Conservation (phyloP, 2,888 invertebrate genomes). For the Elmis aenea region DNA sequence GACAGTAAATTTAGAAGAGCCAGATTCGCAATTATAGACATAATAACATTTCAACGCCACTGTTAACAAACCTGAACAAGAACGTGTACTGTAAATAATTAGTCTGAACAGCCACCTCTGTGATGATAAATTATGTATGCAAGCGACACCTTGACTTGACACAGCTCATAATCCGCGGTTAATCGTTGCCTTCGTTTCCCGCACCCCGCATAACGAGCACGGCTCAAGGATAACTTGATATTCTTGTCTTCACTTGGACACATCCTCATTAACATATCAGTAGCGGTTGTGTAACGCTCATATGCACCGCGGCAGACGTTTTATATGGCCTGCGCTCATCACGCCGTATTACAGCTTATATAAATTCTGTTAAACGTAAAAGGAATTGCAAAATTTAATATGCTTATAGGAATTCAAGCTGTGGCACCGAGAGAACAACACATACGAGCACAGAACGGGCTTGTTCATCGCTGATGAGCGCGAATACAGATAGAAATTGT, state of each 20-base stretch:
- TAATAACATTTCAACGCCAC: conserved; percentile 23
- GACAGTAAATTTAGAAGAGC: conserved; percentile 10
- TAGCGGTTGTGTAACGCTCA: conserved; percentile 28
- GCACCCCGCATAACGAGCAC: conserved; percentile 20
- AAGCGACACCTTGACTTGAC: conserved; percentile 40
- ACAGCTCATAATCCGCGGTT: conserved; percentile 35
- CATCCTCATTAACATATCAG: conserved; percentile 36
- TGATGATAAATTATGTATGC: conserved; percentile 38
- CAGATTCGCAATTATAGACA: conserved; percentile 10
- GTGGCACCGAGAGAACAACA: no score
- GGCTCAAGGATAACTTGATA: conserved; percentile 31
- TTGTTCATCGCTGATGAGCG: no score
- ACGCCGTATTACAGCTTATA: neutral
- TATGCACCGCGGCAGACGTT: conserved; percentile 9
- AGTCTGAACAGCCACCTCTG: conserved; percentile 32
- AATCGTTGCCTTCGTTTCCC: conserved; percentile 27
- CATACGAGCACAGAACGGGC: no score
- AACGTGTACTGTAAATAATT: conserved; percentile 33
- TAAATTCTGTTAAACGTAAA: neutral
- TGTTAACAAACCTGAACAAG: conserved; percentile 33
- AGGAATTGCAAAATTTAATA: neutral
- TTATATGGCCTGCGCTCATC: neutral
- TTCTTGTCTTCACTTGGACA: conserved; percentile 29
- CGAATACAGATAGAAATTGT: no score
- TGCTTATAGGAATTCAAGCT: no score